Conservation (phyloP, 2,888 invertebrate genomes). For the Vanessa cardui region DNA sequence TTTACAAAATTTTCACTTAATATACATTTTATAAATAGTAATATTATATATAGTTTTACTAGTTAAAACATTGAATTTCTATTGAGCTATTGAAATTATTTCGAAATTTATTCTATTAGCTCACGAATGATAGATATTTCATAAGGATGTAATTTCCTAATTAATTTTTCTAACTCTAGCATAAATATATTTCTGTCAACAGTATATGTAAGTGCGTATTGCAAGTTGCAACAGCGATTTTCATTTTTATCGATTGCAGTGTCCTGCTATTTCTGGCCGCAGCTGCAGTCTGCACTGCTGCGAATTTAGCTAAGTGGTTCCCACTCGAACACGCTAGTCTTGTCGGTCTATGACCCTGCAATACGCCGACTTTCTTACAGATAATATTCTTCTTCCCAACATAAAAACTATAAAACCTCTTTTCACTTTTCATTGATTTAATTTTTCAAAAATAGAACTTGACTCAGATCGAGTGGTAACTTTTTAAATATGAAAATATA, state of each 20-base stretch:
- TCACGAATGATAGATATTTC: too few species aligned
- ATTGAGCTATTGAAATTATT: too few species aligned
- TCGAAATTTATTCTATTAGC: too few species aligned
- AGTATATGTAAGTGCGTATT: background rate
- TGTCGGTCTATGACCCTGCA: constrained; percentile 38
- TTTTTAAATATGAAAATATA: too few species aligned
- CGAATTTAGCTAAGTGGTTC: constrained; percentile 39
- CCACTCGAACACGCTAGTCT: constrained; percentile 36
- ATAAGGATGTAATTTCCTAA: too few species aligned
- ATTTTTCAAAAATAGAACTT: background rate
- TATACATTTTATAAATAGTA: too few species aligned
- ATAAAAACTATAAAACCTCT: background rate
- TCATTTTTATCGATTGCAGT: constrained; percentile 33
- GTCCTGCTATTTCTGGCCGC: constrained; percentile 38
- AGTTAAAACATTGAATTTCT: too few species aligned
- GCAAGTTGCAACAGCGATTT: constrained; percentile 19
- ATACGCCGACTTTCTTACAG: constrained; percentile 5
- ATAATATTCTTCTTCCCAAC: background rate
- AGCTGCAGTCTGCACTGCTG: constrained; percentile 35
- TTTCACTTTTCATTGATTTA: background rate
- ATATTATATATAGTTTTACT: too few species aligned
- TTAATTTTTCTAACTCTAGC: too few species aligned
- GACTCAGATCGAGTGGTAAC: too few species aligned
- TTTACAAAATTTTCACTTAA: too few species aligned
- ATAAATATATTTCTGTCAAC: too few species aligned